These are phyloP conservation scores for Nematolebias whitei DNA, from an alignment of 2,113 vertebrate genomes.

Conservation along the genomic window DNA sequence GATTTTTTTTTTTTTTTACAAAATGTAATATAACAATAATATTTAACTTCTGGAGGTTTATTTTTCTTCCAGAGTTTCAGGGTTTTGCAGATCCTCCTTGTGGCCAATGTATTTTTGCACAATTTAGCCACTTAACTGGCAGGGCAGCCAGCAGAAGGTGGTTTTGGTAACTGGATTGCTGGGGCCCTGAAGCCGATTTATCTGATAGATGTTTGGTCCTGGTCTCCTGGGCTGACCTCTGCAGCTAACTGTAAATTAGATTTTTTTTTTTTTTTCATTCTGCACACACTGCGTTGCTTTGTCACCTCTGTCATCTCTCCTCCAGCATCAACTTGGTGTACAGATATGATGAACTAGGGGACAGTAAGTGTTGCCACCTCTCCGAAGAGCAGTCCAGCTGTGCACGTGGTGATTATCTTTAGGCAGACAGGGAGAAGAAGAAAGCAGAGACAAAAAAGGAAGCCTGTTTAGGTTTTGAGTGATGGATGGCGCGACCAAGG, in stretches of 20 bases:
- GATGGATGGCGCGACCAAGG: conserved; percentile 60
- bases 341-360: conserved; percentile 57
- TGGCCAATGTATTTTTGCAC: conserved; percentile 38
- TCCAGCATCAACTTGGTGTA: conserved; percentile 36
- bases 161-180: conserved; percentile 60
- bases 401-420: conserved; percentile 22
- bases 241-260: conserved; percentile 69
- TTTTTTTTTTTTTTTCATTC: conserved; percentile 58
- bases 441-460: conserved; percentile 40
- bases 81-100: conserved; percentile 7
- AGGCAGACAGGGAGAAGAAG: conserved; percentile 1
- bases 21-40: background rate
- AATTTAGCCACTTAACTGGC: conserved; percentile 51
- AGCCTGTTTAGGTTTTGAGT: conserved; percentile 47
- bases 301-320: conserved; percentile 49
- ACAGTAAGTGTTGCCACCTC: conserved; percentile 18
- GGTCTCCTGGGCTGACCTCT: conserved; percentile 57
- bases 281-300: conserved; percentile 40
- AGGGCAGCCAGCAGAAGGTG: conserved; percentile 47
- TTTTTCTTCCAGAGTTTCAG: conserved; percentile 4
- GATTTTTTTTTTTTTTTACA: background rate
- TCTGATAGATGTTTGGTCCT: conserved; percentile 69
- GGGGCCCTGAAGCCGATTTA: conserved; percentile 63
- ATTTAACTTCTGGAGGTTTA: background rate
- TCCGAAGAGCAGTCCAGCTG: conserved; percentile 21